These are phyloP conservation scores for Morbakka virulenta DNA, from an alignment of 30 jellyfish, hydroid and myxozoan species.

Conservation along the genomic window DNA sequence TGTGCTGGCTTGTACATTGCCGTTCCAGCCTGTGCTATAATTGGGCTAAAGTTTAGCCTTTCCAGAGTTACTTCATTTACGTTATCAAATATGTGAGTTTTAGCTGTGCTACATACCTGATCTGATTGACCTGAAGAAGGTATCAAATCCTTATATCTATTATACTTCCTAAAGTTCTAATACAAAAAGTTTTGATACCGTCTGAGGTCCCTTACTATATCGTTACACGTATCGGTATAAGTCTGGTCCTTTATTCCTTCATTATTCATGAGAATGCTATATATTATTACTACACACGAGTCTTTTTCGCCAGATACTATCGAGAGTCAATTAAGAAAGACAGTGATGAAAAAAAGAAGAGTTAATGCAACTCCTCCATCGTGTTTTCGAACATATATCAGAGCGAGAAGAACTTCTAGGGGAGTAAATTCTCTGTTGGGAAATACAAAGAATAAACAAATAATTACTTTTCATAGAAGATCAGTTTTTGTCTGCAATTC, in stretches of 20 bases:
- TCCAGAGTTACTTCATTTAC: conserved; percentile 7
- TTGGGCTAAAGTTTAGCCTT: conserved; percentile 28
- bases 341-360: too few relatives aligned
- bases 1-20: conserved; percentile 27
- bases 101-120: conserved; percentile 14
- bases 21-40: conserved; percentile 34
- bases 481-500: too few relatives aligned
- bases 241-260: conserved; percentile 9
- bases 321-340: too few relatives aligned
- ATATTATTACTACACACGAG: conserved; percentile 21
- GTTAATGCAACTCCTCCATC: too few relatives aligned
- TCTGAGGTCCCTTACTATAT: conserved; percentile 8
- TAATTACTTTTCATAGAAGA: too few relatives aligned
- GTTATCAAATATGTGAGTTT: conserved; percentile 26
- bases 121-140: too few relatives aligned
- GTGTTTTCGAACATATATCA: too few relatives aligned
- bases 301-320: conserved; percentile 39
- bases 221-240: conserved; percentile 5
- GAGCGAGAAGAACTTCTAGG: too few relatives aligned
- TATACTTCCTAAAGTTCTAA: conserved; percentile 15
- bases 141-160: neutral
- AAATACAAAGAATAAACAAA: too few relatives aligned
- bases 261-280: conserved; percentile 4
- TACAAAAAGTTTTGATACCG: conserved; percentile 1
- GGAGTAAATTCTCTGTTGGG: too few relatives aligned